A percentile compares a stretch with the other conserved stretches of the same genome.
phyloP scores from a whole-genome alignment of 2,888 invertebrate genomes.

The Lasioglossum morio region DNA sequence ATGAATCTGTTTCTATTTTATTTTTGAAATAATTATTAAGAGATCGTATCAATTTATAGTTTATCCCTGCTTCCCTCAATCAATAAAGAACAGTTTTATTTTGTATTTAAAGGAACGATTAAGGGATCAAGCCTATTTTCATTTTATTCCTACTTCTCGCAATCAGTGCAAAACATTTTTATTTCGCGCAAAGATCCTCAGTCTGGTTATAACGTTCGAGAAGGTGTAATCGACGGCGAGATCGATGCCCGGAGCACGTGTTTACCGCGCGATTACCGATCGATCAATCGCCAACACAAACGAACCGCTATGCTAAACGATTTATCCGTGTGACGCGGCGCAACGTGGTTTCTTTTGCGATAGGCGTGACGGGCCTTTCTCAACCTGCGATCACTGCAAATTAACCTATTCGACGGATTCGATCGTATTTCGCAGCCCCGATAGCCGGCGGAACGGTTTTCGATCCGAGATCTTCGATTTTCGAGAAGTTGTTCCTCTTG shows the following conservation, averaged over 20 bases:
- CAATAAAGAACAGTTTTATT: no score
- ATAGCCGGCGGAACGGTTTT: background rate
- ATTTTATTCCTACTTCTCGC: slow-evolving; percentile 27
- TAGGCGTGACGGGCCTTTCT: slow-evolving; percentile 20
- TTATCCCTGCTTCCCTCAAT: no score
- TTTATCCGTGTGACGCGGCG: slow-evolving; percentile 27
- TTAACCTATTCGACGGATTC: slow-evolving; percentile 19
- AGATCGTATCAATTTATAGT: no score
- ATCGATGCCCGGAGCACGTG: slow-evolving; percentile 56
- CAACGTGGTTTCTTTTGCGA: slow-evolving; percentile 37
- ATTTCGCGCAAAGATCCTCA: background rate
- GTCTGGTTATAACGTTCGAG: slow-evolving; percentile 48
- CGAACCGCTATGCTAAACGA: background rate
- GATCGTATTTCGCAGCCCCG: background rate
- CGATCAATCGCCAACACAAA: slow-evolving; percentile 28
- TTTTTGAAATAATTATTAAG: no score
- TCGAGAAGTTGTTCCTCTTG: no score
- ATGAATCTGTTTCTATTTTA: no score
- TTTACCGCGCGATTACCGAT: slow-evolving; percentile 49
- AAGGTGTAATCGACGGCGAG: slow-evolving; percentile 42
- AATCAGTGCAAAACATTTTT: no score
- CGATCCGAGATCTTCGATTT: no score
- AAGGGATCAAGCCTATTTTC: no score
- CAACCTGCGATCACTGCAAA: slow-evolving; percentile 4
- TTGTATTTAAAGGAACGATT: no score